Evolutionary conservation across 35 echinoderm and acorn worm genomes (phyloP).

Genomic region (Eucidaris tribuloides): DNA sequence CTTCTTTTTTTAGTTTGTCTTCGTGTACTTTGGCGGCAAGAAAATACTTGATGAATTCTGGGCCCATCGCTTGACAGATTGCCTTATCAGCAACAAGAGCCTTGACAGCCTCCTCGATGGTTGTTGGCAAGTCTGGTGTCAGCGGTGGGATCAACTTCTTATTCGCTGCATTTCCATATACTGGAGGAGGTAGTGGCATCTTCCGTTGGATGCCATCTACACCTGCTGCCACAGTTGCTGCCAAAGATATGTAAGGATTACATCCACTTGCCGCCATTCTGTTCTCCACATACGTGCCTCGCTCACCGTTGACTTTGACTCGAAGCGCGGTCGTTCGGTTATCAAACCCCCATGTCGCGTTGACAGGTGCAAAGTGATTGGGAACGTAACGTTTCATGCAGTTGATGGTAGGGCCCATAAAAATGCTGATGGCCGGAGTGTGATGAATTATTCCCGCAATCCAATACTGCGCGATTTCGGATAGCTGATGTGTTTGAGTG

Average conservation of each 20-base stretch:
- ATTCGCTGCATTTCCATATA: background rate
- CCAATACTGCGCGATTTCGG: slow-evolving; percentile 53
- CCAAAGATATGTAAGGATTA: slow-evolving; percentile 78
- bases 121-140: background rate
- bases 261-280: slow-evolving; percentile 58
- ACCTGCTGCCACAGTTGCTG: slow-evolving; percentile 76
- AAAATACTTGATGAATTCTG: slow-evolving; percentile 36
- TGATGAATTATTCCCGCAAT: slow-evolving; percentile 54
- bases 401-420: slow-evolving; percentile 52
- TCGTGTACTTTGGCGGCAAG: slow-evolving; percentile 38
- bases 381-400: slow-evolving; percentile 36
- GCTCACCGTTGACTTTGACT: slow-evolving; percentile 41
- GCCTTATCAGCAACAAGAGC: slow-evolving; percentile 17
- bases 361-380: slow-evolving; percentile 15
- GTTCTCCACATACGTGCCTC: slow-evolving; percentile 78
- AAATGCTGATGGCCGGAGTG: slow-evolving; percentile 32
- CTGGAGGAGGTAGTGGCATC: slow-evolving; percentile 7
- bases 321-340: slow-evolving; percentile 66
- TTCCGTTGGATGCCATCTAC: slow-evolving; percentile 61
- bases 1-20: background rate
- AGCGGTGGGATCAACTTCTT: background rate
- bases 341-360: slow-evolving; percentile 70
- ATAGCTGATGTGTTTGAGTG: slow-evolving; percentile 15
- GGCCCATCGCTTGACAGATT: slow-evolving; percentile 24
- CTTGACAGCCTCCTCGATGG: slow-evolving; percentile 21